A percentile compares a stretch with the other conserved stretches of the same genome.
phyloP scores from a whole-genome alignment of 2,797 vertebrate species.

The Gambusia yucatana region DNA sequence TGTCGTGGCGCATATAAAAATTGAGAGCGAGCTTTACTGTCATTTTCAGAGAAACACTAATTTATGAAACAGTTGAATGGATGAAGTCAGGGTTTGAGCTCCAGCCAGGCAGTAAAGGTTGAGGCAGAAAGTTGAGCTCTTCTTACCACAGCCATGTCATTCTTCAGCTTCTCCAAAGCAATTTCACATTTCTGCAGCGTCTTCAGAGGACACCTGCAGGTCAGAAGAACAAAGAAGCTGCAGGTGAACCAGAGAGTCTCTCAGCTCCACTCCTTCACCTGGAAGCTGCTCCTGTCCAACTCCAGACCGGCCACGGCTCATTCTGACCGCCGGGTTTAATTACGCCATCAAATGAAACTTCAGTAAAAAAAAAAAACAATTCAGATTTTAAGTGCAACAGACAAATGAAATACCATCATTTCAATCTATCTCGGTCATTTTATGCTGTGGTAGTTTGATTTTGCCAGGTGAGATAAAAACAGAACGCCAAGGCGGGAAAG shows the following conservation, averaged over 20 bases:
- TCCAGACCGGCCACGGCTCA: background rate
- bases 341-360: background rate
- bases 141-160: constrained; percentile 96
- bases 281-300: background rate
- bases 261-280: background rate
- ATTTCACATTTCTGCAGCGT: constrained; percentile 98
- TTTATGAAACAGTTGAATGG: background rate
- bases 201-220: constrained; percentile 91
- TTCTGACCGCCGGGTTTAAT: background rate
- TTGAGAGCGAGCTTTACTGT: too few relatives aligned
- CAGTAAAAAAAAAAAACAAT: too few relatives aligned
- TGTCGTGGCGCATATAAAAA: too few relatives aligned
- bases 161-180: constrained; percentile 96
- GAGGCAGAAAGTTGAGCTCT: constrained; percentile 24
- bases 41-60: too few relatives aligned
- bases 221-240: background rate
- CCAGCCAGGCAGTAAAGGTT: background rate
- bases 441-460: too few relatives aligned
- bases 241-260: background rate
- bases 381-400: too few relatives aligned
- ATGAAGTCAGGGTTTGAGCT: background rate
- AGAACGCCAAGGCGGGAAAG: too few relatives aligned
- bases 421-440: too few relatives aligned
- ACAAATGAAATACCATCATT: too few relatives aligned
- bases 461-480: too few relatives aligned